Conservation (phyloP, 1,140 invertebrate species). For the Hylyphantes graminicola region DNA sequence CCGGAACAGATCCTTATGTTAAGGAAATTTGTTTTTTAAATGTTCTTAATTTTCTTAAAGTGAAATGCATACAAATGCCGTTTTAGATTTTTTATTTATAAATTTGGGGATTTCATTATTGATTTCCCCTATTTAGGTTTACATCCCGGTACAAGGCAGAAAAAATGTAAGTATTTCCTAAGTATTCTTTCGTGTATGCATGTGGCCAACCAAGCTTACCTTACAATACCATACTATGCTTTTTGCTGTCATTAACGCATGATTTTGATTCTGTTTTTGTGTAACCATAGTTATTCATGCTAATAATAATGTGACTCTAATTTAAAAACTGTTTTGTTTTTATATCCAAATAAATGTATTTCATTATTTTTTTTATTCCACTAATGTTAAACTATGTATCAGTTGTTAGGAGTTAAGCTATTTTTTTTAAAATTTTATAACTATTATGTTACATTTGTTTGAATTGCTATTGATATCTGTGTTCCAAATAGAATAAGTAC, state of each 20-base stretch:
- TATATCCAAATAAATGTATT: neutral
- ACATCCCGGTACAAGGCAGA: slow-evolving; percentile 48
- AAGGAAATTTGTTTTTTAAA: neutral
- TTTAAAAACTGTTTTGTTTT: neutral
- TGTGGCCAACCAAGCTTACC: neutral
- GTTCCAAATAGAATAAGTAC: too few relatives aligned
- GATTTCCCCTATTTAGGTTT: slow-evolving; percentile 37
- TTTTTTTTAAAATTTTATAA: too few relatives aligned
- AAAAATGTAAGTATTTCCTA: slow-evolving; percentile 46
- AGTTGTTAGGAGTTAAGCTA: too few relatives aligned
- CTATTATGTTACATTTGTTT: too few relatives aligned
- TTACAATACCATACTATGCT: neutral
- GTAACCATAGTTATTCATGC: neutral
- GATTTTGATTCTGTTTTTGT: neutral
- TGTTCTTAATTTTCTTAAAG: neutral
- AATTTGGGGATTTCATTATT: slow-evolving; percentile 28
- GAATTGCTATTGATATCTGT: too few relatives aligned
- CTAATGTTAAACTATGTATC: too few relatives aligned
- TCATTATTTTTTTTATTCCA: too few relatives aligned
- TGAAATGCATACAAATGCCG: too few relatives aligned
- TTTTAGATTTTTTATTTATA: neutral
- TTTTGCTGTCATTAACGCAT: neutral
- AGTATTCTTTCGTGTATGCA: slow-evolving; percentile 34
- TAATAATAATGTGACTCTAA: neutral
- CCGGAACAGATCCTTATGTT: neutral